Percentiles rank a stretch among this genome's conserved stretches.
These are phyloP conservation scores for Aegithalos caudatus DNA, from an alignment of 2,113 vertebrate genomes.

Conservation along the genomic window DNA sequence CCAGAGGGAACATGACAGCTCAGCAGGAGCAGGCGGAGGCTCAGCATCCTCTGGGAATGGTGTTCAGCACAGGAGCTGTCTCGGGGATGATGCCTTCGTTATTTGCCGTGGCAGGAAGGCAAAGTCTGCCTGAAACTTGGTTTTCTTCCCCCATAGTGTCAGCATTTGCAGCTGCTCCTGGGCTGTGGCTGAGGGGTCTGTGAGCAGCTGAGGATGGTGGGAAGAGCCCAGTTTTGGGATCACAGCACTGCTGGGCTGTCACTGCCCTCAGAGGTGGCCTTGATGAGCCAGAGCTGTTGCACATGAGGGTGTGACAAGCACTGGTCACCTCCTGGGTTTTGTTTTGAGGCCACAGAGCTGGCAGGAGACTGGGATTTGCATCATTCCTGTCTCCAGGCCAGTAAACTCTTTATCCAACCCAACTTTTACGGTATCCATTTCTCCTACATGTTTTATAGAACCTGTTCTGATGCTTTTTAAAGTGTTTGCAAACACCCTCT, in stretches of 20 bases:
- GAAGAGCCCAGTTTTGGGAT: not conserved
- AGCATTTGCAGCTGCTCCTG: not conserved
- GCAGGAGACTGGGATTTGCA: not conserved
- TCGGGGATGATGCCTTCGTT: not conserved
- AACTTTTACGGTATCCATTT: not conserved
- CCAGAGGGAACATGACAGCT: not conserved
- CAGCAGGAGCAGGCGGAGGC: not conserved
- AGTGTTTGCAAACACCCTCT: not conserved
- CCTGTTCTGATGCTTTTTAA: not conserved
- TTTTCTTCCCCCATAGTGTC: not conserved
- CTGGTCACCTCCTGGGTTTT: not conserved
- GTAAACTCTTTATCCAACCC: not conserved
- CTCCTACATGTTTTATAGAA: not conserved
- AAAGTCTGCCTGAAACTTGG: accelerated
- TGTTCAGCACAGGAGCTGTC: not conserved
- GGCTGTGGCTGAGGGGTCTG: not conserved
- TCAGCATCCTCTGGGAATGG: not conserved
- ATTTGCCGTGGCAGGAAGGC: not conserved
- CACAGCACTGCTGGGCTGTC: not conserved
- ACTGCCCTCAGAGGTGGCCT: not conserved
- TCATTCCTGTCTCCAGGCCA: not conserved
- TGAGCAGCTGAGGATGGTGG: not conserved
- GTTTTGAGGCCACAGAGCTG: not conserved
- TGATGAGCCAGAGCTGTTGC: not conserved
- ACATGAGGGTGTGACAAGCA: not conserved